Percentiles rank a stretch among this genome's conserved stretches.
Evolutionary conservation across 2,113 vertebrate genomes (phyloP).

Genomic region (Podarcis cretensis): DNA sequence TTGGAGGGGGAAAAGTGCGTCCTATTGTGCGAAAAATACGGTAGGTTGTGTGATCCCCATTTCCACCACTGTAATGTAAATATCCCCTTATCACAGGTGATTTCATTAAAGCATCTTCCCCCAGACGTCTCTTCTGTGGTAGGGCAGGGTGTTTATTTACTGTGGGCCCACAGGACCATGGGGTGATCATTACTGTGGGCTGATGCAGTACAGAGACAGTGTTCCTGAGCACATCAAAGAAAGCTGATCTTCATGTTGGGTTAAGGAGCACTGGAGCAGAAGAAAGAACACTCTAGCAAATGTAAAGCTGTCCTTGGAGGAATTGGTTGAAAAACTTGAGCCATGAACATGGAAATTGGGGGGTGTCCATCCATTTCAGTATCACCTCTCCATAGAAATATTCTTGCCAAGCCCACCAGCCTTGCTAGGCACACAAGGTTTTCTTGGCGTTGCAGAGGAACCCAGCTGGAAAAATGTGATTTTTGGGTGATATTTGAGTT

Average conservation of each 20-base stretch:
- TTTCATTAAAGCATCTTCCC: neutral
- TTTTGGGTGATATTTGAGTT: neutral
- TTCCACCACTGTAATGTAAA: neutral
- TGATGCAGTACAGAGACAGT: neutral
- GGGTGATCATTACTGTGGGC: neutral
- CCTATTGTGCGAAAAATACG: no score
- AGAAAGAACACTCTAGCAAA: neutral
- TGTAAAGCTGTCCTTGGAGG: neutral
- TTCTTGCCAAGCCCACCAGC: constrained; percentile 44
- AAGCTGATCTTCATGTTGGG: constrained; percentile 1
- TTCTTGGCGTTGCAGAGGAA: constrained; percentile 9
- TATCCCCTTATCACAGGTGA: neutral
- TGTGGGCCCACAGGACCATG: neutral
- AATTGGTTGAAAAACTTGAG: constrained; percentile 17
- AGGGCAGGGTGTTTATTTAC: neutral
- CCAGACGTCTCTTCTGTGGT: neutral
- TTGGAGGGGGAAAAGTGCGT: no score
- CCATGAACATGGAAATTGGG: constrained; percentile 38
- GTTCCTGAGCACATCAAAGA: neutral
- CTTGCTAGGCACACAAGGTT: neutral
- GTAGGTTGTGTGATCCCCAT: neutral
- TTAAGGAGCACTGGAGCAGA: neutral
- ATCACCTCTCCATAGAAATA: constrained; percentile 32
- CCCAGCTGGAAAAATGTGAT: constrained; percentile 8
- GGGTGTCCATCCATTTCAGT: constrained; percentile 45